phyloP scores from a whole-genome alignment of 2,797 vertebrate species.

The Sebastes flavidus region DNA sequence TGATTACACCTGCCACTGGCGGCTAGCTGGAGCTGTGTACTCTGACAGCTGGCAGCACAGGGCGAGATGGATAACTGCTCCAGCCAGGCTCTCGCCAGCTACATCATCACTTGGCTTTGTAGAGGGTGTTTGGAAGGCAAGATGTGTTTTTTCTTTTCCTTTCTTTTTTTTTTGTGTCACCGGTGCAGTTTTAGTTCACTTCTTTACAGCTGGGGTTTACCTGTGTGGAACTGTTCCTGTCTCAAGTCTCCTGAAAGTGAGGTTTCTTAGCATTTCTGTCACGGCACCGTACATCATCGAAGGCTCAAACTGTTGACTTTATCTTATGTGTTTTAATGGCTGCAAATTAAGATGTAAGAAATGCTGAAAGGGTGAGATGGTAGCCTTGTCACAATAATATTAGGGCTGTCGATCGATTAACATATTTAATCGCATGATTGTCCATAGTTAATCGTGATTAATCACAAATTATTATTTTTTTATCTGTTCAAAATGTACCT shows the following conservation, averaged over 20 bases:
- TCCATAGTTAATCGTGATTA: too few relatives aligned
- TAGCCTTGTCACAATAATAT: neutral
- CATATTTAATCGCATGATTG: too few relatives aligned
- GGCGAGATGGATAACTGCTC: constrained; percentile 78
- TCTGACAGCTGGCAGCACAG: constrained; percentile 77
- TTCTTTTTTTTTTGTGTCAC: constrained; percentile 22
- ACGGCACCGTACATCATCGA: neutral
- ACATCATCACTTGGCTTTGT: constrained; percentile 70
- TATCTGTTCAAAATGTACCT: too few relatives aligned
- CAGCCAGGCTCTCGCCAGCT: constrained; percentile 55
- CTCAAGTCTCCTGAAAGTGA: neutral
- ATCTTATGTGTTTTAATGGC: neutral
- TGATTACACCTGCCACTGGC: constrained; percentile 81
- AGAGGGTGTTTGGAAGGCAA: constrained; percentile 59
- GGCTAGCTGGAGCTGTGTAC: constrained; percentile 72
- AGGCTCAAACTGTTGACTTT: neutral
- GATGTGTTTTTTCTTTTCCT: neutral
- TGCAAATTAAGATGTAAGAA: neutral
- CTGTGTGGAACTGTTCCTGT: neutral
- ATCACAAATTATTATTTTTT: too few relatives aligned
- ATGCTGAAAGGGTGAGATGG: neutral
- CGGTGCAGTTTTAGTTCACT: constrained; percentile 26
- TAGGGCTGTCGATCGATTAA: rapidly evolving
- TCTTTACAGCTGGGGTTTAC: neutral
- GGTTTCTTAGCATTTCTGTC: neutral